Percentiles rank a stretch among this genome's conserved stretches.
phyloP scores from a whole-genome alignment of 2,888 invertebrate genomes.

The Rambutsinella grinnellia region DNA sequence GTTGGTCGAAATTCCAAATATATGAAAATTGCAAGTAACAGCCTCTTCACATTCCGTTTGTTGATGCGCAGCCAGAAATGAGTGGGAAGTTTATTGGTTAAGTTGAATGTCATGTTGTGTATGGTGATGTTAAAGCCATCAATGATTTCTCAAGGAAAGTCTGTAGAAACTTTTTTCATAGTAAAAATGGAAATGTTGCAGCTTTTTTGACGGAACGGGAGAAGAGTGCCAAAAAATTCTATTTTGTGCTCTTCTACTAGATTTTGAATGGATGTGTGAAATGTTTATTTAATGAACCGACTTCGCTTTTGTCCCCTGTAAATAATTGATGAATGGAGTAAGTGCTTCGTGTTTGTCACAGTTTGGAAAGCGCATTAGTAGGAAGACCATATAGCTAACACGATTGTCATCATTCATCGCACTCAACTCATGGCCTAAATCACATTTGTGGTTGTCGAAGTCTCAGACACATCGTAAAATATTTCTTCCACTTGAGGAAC shows the following conservation, averaged over 20 bases:
- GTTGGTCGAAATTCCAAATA: background rate
- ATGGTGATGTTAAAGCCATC: conserved; percentile 22
- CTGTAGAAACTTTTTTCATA: too few relatives aligned
- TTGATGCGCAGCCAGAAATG: background rate
- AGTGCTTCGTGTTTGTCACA: conserved; percentile 24
- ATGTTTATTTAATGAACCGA: conserved; percentile 39
- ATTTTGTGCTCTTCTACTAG: background rate
- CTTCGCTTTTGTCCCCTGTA: conserved; percentile 8
- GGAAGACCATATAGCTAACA: too few relatives aligned
- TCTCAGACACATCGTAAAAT: too few relatives aligned
- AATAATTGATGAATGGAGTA: conserved; percentile 26
- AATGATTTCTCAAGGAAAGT: conserved; percentile 43
- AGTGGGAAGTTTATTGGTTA: conserved; percentile 20
- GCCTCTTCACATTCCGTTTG: background rate
- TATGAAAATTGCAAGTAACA: background rate
- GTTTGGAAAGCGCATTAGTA: background rate
- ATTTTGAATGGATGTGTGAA: conserved; percentile 8
- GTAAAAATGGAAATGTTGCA: background rate
- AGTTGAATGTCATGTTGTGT: background rate
- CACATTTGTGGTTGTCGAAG: too few relatives aligned
- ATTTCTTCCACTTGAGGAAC: too few relatives aligned
- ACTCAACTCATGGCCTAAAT: too few relatives aligned
- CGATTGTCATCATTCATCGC: too few relatives aligned
- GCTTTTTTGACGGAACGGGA: background rate
- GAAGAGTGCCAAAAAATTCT: background rate